Percentiles rank a stretch among this genome's conserved stretches.
Evolutionary conservation across 1,140 invertebrate species (phyloP).

Genomic region (Drosophila pruinosa): DNA sequence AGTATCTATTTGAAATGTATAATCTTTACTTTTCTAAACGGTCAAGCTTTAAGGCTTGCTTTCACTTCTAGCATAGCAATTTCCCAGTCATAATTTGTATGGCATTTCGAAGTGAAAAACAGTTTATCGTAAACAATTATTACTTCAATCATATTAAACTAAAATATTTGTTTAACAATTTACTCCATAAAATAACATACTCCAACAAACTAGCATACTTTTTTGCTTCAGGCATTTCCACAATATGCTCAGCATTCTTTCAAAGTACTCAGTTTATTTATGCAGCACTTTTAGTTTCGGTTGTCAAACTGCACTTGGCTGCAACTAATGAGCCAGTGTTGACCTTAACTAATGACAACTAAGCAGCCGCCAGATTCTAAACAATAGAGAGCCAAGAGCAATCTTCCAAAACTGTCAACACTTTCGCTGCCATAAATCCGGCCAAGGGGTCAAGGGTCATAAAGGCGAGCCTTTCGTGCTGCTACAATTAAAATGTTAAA

Average conservation of each 20-base stretch:
- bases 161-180: too few relatives aligned
- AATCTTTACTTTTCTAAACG: too few relatives aligned
- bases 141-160: too few relatives aligned
- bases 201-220: background rate
- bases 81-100: too few relatives aligned
- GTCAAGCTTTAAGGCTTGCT: too few relatives aligned
- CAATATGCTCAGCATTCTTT: too few relatives aligned
- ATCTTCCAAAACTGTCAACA: constrained; percentile 52
- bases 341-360: constrained; percentile 69
- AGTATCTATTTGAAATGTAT: too few relatives aligned
- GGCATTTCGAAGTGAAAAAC: too few relatives aligned
- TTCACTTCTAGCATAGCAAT: too few relatives aligned
- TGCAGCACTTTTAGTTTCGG: background rate
- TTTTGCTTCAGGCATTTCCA: too few relatives aligned
- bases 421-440: constrained; percentile 52
- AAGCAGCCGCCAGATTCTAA: constrained; percentile 24
- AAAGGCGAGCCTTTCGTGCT: constrained; percentile 38
- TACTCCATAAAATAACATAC: too few relatives aligned
- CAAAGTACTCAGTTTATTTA: background rate
- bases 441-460: constrained; percentile 8
- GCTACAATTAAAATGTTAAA: constrained; percentile 81
- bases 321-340: constrained; percentile 58
- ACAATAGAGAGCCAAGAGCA: constrained; percentile 18
- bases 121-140: too few relatives aligned
- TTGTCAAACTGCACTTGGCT: constrained; percentile 1